Base-by-base conservation (phyloP, 2,888 invertebrate genomes). In the Pterostichus madidus region DNA sequence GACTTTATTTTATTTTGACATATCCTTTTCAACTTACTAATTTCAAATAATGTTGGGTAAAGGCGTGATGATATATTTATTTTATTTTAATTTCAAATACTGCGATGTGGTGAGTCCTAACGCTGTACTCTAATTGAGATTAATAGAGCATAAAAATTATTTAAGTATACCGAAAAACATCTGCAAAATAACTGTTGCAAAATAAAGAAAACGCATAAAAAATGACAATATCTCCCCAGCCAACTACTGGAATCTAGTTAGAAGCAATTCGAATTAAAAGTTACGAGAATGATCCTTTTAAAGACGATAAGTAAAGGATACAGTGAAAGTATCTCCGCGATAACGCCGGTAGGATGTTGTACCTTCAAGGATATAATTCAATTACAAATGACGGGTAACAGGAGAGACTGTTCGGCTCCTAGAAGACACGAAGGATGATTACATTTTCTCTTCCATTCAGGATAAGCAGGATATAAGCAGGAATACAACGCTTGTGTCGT, bases 291-390 rank as follows among this genome's bases (percentile, higher is more conserved):
- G 64, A 64, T 64, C 64, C 64, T 35, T 64, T 64, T 64, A 56
- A 64, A 35, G 64, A 64, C 35, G 64, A 64, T 64, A 64, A 64
- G 64, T 64, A 32, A 35, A 64, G 35, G 35, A 32, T 35, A 35
- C 31, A 64, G 64, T 59, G 59, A 64, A 64, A 64, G 64, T 64
- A 49, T 49, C 49, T 49, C 39, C 5, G 49, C 10, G 49, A 49
- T 49, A 49, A n/a, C 49, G 56, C 13, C 8, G 17, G 32, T 35
- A 32, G 64, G 32, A 64, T 11, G 35, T 32, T 64, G 64, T 64
- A 64, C 64, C 64, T 64, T 32, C 64, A 49, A 64, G 64, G 64
- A 64, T 64, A 64, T 64, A 64, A 64, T 64, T 64, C 64, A 64
- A 64, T 64, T 64, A 64, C 35, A 64, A 32, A 64, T 64, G 64